Percentiles rank a stretch among this genome's conserved stretches.
phyloP scores from a whole-genome alignment of 2,113 vertebrate genomes.

The Catagonus wagneri region DNA sequence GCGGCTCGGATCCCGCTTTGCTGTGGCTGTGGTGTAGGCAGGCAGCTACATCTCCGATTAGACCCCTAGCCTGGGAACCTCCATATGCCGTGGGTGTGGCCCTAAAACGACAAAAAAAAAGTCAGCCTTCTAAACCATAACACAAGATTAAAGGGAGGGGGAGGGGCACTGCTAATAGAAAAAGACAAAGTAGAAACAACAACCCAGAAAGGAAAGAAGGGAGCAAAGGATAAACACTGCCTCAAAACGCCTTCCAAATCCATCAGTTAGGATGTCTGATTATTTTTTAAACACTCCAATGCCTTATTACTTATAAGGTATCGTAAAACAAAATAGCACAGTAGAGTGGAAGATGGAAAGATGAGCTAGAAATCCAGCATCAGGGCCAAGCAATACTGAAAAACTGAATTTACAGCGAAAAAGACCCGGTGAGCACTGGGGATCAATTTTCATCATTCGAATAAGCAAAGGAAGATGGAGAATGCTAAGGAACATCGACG shows the following conservation, averaged over 20 bases:
- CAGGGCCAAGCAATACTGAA: fast-evolving
- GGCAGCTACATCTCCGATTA: too few species aligned
- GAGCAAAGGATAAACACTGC: fast-evolving
- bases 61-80: too few species aligned
- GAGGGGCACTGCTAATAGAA: background rate
- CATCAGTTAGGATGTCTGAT: background rate
- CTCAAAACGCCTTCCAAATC: background rate
- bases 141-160: background rate
- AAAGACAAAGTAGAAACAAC: background rate
- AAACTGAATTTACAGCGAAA: background rate
- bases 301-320: background rate
- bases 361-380: background rate
- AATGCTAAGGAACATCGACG: fast-evolving
- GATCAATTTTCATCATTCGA: background rate
- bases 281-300: background rate
- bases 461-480: background rate
- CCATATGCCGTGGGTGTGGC: too few species aligned
- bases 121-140: background rate
- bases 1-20: too few species aligned
- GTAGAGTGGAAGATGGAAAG: background rate
- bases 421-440: fast-evolving
- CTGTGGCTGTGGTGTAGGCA: too few species aligned
- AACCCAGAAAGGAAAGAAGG: too few species aligned
- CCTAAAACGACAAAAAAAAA: too few species aligned
- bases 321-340: background rate